Conservation (phyloP, 2,797 vertebrate genomes). For the Chromobotia macracanthus region DNA sequence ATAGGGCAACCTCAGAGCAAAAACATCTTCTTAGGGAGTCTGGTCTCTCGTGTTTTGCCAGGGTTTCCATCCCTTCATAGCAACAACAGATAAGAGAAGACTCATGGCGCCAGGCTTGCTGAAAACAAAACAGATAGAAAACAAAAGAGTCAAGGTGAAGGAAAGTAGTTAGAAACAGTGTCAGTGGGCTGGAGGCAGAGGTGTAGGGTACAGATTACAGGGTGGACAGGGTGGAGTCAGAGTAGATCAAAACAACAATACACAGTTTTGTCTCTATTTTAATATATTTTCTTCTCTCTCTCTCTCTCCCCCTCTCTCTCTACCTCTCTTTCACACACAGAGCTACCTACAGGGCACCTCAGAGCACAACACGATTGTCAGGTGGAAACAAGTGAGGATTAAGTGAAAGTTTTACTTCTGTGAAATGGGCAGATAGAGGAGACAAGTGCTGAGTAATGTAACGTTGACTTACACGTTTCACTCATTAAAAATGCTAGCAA, state of each 20-base stretch:
- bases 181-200: conserved; percentile 45
- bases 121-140: conserved; percentile 58
- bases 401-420: conserved; percentile 28
- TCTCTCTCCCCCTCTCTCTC: background rate
- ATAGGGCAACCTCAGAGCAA: background rate
- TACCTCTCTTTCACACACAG: background rate
- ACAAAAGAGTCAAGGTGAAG: background rate
- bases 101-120: conserved; percentile 62
- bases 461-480: background rate
- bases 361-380: conserved; percentile 27
- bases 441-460: background rate
- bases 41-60: conserved; percentile 66
- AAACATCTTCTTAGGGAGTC: conserved; percentile 56
- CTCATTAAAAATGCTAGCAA: background rate
- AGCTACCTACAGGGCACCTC: conserved; percentile 36
- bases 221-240: conserved; percentile 41
- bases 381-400: conserved; percentile 34
- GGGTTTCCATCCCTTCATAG: conserved; percentile 67
- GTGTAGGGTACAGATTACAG: conserved; percentile 42
- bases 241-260: conserved; percentile 40
- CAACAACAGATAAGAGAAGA: conserved; percentile 72
- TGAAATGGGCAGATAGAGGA: background rate
- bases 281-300: background rate
- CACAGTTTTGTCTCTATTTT: background rate
- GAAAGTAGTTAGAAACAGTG: conserved; percentile 35